Conservation (phyloP, 2,113 vertebrate genomes). For the Corapipo altera region DNA sequence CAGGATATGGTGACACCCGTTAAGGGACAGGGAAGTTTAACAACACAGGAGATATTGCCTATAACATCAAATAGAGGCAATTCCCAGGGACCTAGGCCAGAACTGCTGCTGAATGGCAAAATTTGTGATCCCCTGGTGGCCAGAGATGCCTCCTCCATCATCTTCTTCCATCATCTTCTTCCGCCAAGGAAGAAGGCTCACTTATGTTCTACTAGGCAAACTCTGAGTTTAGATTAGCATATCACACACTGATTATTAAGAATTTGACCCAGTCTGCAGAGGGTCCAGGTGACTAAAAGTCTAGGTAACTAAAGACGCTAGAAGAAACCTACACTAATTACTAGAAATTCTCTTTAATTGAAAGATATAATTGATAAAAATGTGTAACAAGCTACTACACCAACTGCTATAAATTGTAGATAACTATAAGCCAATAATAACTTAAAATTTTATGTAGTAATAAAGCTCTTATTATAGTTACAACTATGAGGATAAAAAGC, state of each 20-base stretch:
- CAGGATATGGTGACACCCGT: accelerated
- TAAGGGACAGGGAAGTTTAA: neutral
- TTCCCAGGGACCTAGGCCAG: too few species aligned
- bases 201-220: neutral
- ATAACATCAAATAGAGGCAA: neutral
- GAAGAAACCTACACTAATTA: neutral
- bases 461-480: neutral
- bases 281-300: neutral
- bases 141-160: neutral
- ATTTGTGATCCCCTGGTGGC: accelerated
- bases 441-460: neutral
- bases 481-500: neutral
- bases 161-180: neutral
- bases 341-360: neutral
- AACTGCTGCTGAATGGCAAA: neutral
- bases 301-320: neutral
- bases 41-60: neutral
- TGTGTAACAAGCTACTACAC: accelerated
- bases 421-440: neutral
- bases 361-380: neutral
- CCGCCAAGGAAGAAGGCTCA: neutral
- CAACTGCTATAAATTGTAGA: neutral
- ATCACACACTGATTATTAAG: neutral
- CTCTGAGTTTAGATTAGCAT: neutral
- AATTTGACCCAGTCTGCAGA: neutral